A percentile compares a stretch with the other conserved stretches of the same genome.
Evolutionary conservation across 1,140 invertebrate species (phyloP).

Genomic region (Rhopalosiphum maidis): DNA sequence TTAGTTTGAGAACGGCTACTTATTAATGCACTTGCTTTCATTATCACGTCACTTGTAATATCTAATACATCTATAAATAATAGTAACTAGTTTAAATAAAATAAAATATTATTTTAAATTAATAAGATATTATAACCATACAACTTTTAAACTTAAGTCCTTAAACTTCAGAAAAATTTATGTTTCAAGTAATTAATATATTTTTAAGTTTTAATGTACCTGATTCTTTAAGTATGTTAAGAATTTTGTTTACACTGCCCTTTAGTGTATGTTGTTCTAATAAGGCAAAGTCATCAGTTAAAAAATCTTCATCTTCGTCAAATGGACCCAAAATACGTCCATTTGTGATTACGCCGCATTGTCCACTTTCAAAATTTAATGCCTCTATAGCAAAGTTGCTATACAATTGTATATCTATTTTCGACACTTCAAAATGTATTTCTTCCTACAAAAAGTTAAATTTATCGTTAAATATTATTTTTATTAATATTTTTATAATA

Average conservation of each 20-base stretch:
- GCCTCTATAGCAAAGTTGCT: conserved; percentile 46
- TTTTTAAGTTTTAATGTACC: conserved; percentile 41
- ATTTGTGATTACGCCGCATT: conserved; percentile 82
- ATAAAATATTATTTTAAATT: too few relatives aligned
- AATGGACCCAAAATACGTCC: conserved; percentile 91
- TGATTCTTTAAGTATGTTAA: conserved; percentile 68
- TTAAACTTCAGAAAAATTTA: neutral
- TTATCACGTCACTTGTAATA: conserved; percentile 70
- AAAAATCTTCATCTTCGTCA: conserved; percentile 77
- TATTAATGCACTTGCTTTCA: conserved; percentile 75
- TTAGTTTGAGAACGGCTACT: conserved; percentile 72
- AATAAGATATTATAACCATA: neutral
- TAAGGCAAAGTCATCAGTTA: conserved; percentile 88
- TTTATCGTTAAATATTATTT: neutral
- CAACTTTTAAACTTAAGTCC: neutral
- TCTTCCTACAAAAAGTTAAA: conserved; percentile 23
- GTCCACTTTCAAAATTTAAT: conserved; percentile 66
- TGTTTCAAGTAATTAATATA: neutral
- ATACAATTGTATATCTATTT: conserved; percentile 25
- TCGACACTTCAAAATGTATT: conserved; percentile 32
- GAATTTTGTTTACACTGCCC: conserved; percentile 81
- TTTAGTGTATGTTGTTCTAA: conserved; percentile 81
- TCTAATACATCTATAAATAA: conserved; percentile 36
- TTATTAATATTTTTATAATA: neutral
- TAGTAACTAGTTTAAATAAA: neutral